Base-by-base conservation (phyloP, 2,888 invertebrate genomes). In the Dendrolimus houi region DNA sequence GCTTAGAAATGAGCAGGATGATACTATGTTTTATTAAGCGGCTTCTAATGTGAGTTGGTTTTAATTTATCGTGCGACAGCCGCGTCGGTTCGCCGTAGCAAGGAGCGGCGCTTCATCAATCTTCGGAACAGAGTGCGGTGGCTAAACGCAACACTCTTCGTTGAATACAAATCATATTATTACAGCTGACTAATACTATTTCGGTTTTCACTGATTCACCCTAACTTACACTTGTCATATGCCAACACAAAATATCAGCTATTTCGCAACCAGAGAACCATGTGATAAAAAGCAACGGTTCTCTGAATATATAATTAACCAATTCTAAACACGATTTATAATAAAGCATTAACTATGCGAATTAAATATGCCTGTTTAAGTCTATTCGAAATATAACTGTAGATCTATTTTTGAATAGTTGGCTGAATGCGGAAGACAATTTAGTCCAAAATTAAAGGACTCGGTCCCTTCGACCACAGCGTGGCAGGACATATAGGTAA, bases 61-160 rank as follows among this genome's bases (percentile, higher is more conserved):
- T 85, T 88, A 89, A 89, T 89, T 89, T 88, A 89, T 88, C 71
- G 85, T 79, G 81, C 81, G 85, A 88, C 88, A 88, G 87, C 86
- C 87, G 86, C 74, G 71, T 73, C 74, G 76, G 79, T 77, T 78
- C 74, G 72, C 68, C 72, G 75, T 74, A 75, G 76, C 74, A 69
- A 72, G 77, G 78, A 78, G 77, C 75, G 79, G 75, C 75, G 75
- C 74, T 76, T 79, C 87, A 88, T 89, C 85, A 89, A 88, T 89
- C 88, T 88, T 81, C 68, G 62, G 65, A 68, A 65, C 64, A 60
- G 72, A 72, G 75, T 74, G 70, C 71, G 69, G 70, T 70, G 72
- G 74, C 72, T 77, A 71, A 79, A 77, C 74, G 72, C 65, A 66
- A 59, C 56, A 61, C 65, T 69, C 64, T 67, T 67, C 64, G 66